phyloP scores from a whole-genome alignment of 2,888 invertebrate species.

The Salpingus planirostris region DNA sequence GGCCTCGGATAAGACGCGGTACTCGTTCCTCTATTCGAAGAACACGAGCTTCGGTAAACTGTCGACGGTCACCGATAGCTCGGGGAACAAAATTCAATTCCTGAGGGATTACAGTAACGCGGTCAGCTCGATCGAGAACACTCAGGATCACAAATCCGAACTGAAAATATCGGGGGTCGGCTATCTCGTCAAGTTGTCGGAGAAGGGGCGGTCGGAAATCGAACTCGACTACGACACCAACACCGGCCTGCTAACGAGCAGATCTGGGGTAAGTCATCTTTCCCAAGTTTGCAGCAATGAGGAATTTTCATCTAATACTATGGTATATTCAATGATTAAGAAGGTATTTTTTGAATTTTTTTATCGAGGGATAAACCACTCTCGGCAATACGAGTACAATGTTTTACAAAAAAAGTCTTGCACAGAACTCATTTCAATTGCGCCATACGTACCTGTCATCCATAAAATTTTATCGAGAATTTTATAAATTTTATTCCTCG shows the following conservation, averaged over 20 bases:
- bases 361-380: too few relatives aligned
- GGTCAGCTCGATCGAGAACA: conserved; percentile 89
- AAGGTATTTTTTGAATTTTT: too few relatives aligned
- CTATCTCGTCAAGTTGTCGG: conserved; percentile 77
- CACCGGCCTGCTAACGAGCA: conserved; percentile 76
- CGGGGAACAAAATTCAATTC: conserved; percentile 87
- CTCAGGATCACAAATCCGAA: conserved; percentile 87
- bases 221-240: conserved; percentile 86
- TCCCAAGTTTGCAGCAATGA: too few relatives aligned
- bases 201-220: conserved; percentile 82
- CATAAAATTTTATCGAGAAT: too few relatives aligned
- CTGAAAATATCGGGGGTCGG: conserved; percentile 89
- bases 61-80: conserved; percentile 87
- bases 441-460: too few relatives aligned
- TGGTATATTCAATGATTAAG: too few relatives aligned
- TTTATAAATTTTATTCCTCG: too few relatives aligned
- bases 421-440: too few relatives aligned
- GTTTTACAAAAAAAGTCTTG: too few relatives aligned
- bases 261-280: conserved; percentile 58
- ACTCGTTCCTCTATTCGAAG: conserved; percentile 94
- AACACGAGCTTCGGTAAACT: conserved; percentile 92
- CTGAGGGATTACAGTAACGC: conserved; percentile 85
- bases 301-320: too few relatives aligned
- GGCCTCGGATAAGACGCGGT: conserved; percentile 89
- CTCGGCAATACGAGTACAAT: too few relatives aligned